Evolutionary conservation across 2,888 invertebrate genomes (phyloP).

Genomic region (Erebia ligea): DNA sequence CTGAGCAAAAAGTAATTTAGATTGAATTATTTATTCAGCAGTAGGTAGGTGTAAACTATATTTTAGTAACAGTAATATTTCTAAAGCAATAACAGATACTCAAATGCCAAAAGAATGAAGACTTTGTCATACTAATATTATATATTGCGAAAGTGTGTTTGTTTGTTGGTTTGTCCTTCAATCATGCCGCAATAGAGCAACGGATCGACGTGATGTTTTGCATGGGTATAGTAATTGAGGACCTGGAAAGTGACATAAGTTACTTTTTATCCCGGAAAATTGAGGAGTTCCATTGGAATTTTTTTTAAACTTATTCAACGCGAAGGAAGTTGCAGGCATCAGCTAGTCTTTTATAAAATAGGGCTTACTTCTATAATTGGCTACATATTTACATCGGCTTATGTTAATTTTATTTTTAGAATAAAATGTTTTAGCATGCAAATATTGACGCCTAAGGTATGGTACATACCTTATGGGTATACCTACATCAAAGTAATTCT

Average conservation of each 20-base stretch:
- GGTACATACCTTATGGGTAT: constrained; percentile 24
- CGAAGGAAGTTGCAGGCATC: too few species aligned
- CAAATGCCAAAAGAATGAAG: constrained; percentile 21
- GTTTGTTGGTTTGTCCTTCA: too few species aligned
- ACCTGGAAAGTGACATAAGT: too few species aligned
- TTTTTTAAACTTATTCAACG: too few species aligned
- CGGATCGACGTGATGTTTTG: too few species aligned
- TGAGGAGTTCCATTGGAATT: too few species aligned
- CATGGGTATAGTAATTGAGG: too few species aligned
- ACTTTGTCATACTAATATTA: constrained; percentile 11
- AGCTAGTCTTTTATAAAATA: background rate
- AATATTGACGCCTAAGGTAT: constrained; percentile 40
- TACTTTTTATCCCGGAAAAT: too few species aligned
- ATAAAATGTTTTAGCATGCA: constrained; percentile 29
- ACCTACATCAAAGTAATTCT: background rate
- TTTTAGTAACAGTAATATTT: background rate
- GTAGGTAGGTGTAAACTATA: too few species aligned
- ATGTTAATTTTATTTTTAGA: constrained; percentile 30
- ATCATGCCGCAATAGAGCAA: too few species aligned
- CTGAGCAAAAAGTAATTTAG: background rate
- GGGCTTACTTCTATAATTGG: constrained; percentile 26
- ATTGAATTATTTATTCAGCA: background rate
- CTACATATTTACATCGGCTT: constrained; percentile 20
- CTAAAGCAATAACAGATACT: background rate
- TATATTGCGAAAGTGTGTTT: too few species aligned